Evolutionary conservation across 2,797 vertebrate genomes (phyloP), one percentile per base, ranked within the genome.

Genomic region (Scleropages formosus): DNA sequence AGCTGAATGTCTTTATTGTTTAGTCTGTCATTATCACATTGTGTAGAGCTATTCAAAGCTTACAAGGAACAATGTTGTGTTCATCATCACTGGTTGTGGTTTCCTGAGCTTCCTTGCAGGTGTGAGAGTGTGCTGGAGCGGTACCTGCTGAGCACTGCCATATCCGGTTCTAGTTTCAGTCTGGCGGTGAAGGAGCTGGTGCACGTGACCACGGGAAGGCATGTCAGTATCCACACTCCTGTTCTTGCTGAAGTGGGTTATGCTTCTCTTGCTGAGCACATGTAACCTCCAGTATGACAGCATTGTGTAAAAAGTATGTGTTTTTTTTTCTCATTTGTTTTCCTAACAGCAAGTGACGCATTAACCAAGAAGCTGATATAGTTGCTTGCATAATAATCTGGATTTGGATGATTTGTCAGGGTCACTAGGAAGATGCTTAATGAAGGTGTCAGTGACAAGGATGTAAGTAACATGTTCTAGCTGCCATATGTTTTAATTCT

Each of bases 61-160:
- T n/a, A n/a, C n/a, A n/a, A n/a, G n/a, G n/a, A n/a, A n/a, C n/a
- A n/a, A n/a, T n/a, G n/a, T n/a, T n/a, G n/a, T 53, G 53, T 18
- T 27, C 15, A n/a, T 61, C 15, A 22, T 13, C 63, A 13, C 22
- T 3, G 53, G 68, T 8, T 16, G 27, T 15, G 39, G 11, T 68
- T 24, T 73, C 20, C 27, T 16, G 88, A 95, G 94, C 88, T 85
- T 46, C 91, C 85, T 9, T 84, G 93, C 80, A 53, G 75, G 75
- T 87, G 93, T 53, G 84, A 70, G 0, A n/a, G n/a, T n/a, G 67
- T 87, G 0, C 82, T 93, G 74, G 93, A 88, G 27, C 39, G 94
- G 8, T 95, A 95, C 73, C 75, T 95, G 53, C 74, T 95, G 82
- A 94, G 92, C 0, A 92, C 94, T 0, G 93, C 94, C 68, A 92